Evolutionary conservation across 2,113 vertebrate species (phyloP).

Genomic region (Cervus canadensis): DNA sequence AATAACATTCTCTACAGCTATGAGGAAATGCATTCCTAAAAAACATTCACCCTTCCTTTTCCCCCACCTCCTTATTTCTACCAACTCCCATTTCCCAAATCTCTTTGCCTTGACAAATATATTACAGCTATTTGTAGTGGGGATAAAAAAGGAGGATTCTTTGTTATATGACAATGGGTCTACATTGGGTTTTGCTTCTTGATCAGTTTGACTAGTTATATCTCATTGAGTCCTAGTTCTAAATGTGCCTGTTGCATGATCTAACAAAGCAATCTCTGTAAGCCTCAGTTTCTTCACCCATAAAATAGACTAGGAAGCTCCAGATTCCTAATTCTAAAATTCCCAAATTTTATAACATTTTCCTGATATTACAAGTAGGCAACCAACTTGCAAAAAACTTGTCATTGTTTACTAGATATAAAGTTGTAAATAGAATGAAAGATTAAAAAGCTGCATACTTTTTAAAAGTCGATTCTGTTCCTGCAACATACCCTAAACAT

Average conservation of each 20-base stretch:
- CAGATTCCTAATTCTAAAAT: background rate
- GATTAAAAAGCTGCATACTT: background rate
- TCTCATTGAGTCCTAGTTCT: background rate
- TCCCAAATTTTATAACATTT: background rate
- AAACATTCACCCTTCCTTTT: background rate
- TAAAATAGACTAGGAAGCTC: background rate
- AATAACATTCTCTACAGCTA: background rate
- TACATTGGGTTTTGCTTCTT: background rate
- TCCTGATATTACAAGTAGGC: background rate
- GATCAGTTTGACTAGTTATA: background rate
- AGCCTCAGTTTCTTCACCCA: background rate
- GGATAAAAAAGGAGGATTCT: background rate
- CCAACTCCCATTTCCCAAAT: background rate
- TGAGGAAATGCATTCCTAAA: background rate
- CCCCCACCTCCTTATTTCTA: background rate
- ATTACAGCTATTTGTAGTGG: background rate
- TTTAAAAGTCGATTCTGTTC: background rate
- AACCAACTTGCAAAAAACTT: background rate
- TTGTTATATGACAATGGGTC: background rate
- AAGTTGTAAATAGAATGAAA: background rate
- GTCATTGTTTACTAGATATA: background rate
- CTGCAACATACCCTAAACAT: background rate
- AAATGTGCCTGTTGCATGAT: background rate
- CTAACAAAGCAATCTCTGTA: background rate
- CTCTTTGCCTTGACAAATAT: background rate